Percentiles rank a stretch among this genome's conserved stretches.
Evolutionary conservation across 2,888 invertebrate genomes (phyloP).

Genomic region (Meteorus cinctellus): DNA sequence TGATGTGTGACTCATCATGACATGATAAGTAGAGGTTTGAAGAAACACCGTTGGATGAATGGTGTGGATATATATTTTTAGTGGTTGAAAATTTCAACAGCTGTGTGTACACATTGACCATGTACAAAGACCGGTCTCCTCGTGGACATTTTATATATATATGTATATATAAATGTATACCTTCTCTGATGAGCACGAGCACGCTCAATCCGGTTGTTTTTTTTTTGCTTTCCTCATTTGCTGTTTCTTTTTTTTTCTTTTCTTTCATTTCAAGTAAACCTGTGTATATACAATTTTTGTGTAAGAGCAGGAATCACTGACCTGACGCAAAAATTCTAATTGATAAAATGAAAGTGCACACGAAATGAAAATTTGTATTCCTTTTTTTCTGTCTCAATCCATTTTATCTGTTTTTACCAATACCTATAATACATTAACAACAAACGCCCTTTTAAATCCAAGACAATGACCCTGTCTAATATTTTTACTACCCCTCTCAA

Average conservation of each 20-base stretch:
- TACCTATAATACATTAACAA: too few species aligned
- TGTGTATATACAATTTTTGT: constrained; percentile 16
- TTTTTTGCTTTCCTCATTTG: background rate
- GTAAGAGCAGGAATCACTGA: constrained; percentile 24
- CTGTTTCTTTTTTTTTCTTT: background rate
- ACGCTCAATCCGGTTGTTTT: background rate
- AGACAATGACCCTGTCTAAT: too few species aligned
- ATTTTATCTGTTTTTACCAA: too few species aligned
- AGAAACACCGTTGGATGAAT: background rate
- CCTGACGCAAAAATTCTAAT: constrained; percentile 26
- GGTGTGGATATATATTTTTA: background rate
- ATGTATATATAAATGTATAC: background rate
- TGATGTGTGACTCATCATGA: background rate
- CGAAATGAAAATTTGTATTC: background rate
- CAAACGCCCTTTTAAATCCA: too few species aligned
- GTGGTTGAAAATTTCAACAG: constrained; percentile 5
- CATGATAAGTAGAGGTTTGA: background rate
- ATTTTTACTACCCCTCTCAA: too few species aligned
- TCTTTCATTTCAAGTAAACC: constrained; percentile 14
- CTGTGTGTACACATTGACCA: background rate
- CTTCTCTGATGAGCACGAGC: background rate
- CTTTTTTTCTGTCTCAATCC: too few species aligned
- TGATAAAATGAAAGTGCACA: background rate
- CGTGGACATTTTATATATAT: background rate
- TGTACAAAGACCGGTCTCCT: background rate